Evolutionary conservation across 2,113 vertebrate genomes (phyloP), one percentile per base, ranked within the genome.

Genomic region (Ptychochromis oligacanthus): DNA sequence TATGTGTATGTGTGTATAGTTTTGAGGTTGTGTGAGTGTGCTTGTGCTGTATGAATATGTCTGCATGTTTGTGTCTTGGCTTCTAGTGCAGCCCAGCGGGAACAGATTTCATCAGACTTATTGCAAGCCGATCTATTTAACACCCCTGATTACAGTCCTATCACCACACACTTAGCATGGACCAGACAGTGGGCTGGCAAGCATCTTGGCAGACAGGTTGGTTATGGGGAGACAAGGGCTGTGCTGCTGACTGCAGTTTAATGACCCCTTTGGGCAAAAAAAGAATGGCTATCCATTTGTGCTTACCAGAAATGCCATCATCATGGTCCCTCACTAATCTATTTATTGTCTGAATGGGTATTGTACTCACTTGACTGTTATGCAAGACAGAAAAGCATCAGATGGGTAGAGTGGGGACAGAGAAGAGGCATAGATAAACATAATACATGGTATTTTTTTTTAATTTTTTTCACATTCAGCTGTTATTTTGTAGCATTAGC

Each of bases 51-150:
- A 38, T 4, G 6, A 28, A 34, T 60, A n/a, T 34, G 22, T 38
- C 5, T 46, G 67, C 67, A 18, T 61, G 67, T 81, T 52, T 55
- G 24, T 59, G 77, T 57, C 5, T 46, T n/a, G 24, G 31, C 65
- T 65, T 14, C 43, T 22, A 83, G 56, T 56, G 65, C 59, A 64
- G 59, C 77, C 26, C 62, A 79, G 70, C 31, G 6, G 86, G 83
- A 72, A 62, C 76, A 91, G 31, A 83, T 83, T 86, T 80, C 36
- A 90, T 89, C 70, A 77, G 75, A 83, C 22, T 84, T 87, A 84
- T 88, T 78, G 79, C 52, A 7, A 81, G 54, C 72, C 1, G 49
- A 64, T 90, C 56, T 70, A 81, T 90, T 86, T 75, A 78, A 60
- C 55, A 14, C 59, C 83, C 82, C 62, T 87, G 89, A 88, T 91